phyloP scores from a whole-genome alignment of 2,888 invertebrate species.

The Drosophila emarginata region DNA sequence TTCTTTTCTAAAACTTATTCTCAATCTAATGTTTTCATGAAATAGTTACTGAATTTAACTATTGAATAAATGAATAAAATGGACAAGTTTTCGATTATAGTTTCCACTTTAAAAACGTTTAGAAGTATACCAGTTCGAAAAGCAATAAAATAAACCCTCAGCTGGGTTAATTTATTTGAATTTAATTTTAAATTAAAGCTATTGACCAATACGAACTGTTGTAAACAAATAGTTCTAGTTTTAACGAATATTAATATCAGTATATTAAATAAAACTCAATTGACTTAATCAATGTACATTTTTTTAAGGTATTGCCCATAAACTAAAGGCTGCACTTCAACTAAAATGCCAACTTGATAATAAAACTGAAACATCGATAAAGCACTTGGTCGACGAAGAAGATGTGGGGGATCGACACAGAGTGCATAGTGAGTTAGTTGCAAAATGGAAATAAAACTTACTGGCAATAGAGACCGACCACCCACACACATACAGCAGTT shows the following conservation, averaged over 20 bases:
- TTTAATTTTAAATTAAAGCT: too few species aligned
- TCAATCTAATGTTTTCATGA: not conserved
- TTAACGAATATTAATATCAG: not conserved
- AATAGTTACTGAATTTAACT: too few species aligned
- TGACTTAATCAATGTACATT: not conserved
- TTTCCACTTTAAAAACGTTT: too few species aligned
- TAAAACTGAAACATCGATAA: conserved; percentile 63
- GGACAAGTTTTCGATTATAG: too few species aligned
- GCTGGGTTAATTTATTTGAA: too few species aligned
- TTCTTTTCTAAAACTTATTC: too few species aligned
- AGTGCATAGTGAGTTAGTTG: conserved; percentile 21
- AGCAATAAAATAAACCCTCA: too few species aligned
- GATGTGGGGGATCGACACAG: conserved; percentile 32
- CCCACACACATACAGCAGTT: conserved; percentile 41
- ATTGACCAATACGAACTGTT: too few species aligned
- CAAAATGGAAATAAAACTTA: conserved; percentile 61
- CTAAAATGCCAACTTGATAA: conserved; percentile 77
- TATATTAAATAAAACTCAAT: conserved; percentile 1
- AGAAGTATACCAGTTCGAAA: too few species aligned
- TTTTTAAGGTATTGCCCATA: conserved; percentile 26
- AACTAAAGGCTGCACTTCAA: conserved; percentile 70
- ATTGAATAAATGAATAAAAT: too few species aligned
- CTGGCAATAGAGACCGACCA: conserved; percentile 42
- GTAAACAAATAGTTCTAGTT: too few species aligned
- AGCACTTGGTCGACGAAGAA: conserved; percentile 31